Percentiles rank a stretch among this genome's conserved stretches.
Evolutionary conservation across 2,113 vertebrate genomes (phyloP).

Genomic region (Ceuthmochares aereus): DNA sequence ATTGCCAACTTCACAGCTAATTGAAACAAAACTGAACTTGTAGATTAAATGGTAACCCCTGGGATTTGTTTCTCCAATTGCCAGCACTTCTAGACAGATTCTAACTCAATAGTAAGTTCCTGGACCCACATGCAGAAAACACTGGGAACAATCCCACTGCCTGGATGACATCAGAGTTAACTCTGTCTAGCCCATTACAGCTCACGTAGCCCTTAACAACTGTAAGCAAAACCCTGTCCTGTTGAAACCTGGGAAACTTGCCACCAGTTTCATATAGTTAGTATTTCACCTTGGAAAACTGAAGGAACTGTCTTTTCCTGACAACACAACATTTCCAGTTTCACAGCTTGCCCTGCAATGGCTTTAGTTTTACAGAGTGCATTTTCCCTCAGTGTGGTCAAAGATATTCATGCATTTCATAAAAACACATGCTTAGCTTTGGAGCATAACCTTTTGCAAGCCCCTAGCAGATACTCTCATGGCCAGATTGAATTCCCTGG

Average conservation of each 20-base stretch:
- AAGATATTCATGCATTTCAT: background rate
- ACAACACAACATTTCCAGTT: constrained; percentile 24
- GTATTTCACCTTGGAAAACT: constrained; percentile 43
- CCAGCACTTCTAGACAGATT: constrained; percentile 33
- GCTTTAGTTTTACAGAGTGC: background rate
- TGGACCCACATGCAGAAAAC: constrained; percentile 29
- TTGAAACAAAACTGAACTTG: constrained; percentile 61
- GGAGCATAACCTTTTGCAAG: background rate
- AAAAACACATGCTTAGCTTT: constrained; percentile 15
- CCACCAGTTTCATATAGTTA: constrained; percentile 17
- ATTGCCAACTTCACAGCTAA: constrained; percentile 63
- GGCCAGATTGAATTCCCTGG: background rate
- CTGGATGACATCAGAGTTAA: constrained; percentile 54
- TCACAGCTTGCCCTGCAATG: background rate
- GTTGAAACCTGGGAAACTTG: constrained; percentile 40
- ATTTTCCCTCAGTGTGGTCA: background rate
- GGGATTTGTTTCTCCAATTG: constrained; percentile 62
- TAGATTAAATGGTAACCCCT: constrained; percentile 60
- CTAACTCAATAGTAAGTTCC: constrained; percentile 48
- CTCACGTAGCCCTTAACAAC: background rate
- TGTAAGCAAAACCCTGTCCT: background rate
- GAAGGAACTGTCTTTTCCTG: background rate
- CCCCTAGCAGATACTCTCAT: background rate
- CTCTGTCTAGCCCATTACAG: constrained; percentile 21
- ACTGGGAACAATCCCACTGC: constrained; percentile 33